Evolutionary conservation across 1,140 invertebrate genomes (phyloP).

Genomic region (Goniozus legneri): DNA sequence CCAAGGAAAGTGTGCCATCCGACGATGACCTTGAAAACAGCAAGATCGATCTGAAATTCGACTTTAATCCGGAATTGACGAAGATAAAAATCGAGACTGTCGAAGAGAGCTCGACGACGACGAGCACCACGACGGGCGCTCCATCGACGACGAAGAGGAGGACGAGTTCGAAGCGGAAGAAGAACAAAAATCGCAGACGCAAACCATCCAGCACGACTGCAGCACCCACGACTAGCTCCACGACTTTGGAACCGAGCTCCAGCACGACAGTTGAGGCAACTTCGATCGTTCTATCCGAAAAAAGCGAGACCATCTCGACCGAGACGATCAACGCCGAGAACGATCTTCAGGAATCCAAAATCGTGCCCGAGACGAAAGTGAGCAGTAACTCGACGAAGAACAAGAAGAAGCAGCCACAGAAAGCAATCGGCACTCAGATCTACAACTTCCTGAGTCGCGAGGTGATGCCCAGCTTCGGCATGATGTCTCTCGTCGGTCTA

Average conservation of each 20-base stretch:
- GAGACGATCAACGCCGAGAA: conserved; percentile 18
- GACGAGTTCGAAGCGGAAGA: conserved; percentile 56
- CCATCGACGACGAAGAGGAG: conserved; percentile 47
- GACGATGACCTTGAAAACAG: conserved; percentile 20
- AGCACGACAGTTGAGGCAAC: background rate
- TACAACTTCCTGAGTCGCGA: conserved; percentile 75
- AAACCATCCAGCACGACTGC: conserved; percentile 44
- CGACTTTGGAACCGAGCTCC: background rate
- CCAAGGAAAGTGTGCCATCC: conserved; percentile 25
- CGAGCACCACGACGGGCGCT: conserved; percentile 51
- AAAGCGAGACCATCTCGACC: conserved; percentile 5
- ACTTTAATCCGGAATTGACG: conserved; percentile 37
- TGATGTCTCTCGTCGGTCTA: conserved; percentile 67
- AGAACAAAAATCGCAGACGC: conserved; percentile 59
- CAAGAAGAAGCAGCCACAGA: conserved; percentile 48
- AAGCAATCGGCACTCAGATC: conserved; percentile 67
- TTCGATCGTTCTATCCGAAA: conserved; percentile 1
- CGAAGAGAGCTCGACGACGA: conserved; percentile 14
- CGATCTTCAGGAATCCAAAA: conserved; percentile 46
- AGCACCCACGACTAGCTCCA: conserved; percentile 1
- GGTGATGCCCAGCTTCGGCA: conserved; percentile 75
- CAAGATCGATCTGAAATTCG: conserved; percentile 36
- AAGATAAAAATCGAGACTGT: conserved; percentile 22
- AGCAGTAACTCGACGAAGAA: conserved; percentile 37
- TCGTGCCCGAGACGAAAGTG: conserved; percentile 50